Base-by-base conservation (phyloP, 2,797 vertebrate genomes). In the Poecile montanus region DNA sequence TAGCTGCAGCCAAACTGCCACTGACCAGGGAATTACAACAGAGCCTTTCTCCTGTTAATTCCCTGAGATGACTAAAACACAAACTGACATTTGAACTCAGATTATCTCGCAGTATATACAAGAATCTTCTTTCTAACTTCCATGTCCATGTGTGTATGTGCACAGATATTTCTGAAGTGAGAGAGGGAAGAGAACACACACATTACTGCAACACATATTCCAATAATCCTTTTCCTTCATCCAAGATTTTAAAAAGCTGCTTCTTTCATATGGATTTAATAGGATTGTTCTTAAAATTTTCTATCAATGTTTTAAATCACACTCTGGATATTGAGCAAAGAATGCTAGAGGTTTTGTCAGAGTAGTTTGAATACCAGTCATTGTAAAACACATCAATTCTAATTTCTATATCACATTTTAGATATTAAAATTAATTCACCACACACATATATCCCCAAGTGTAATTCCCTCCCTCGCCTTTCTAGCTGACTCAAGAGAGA, bases 11-110 rank as follows among this genome's bases (percentile, higher is more conserved):
- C 67, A 50, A 90, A 56, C 9, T 88, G 88, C 73, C 85, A 65
- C 74, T 81, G 89, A 81, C 38, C 91, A 42, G 3, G 4, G 58
- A 56, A 58, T 38, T 34, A 86, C 95, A 94, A 72, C 65, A 22
- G 20, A 88, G 88, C 70, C 88, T 81, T 96, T 94, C 93, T 95
- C 48, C 85, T 75, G 27, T 45, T 71, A 9, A 62, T 50, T 65
- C 57, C 79, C 66, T 5, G 6, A 62, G 76, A 85, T 45, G 80
- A 45, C 12, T 62, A 12, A 27, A 86, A 75, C 44, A 73, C 67
- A 91, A 93, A 93, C 15, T 4, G 15, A 72, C 47, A 72, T 48
- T 11, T 84, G 83, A 92, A 88, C 79, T 32, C 82, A 47, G 34
- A 68, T 54, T 66, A 42, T 62, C 47, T 40, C 7, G 3, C 40